These are phyloP conservation scores for Tragelaphus strepsiceros DNA, from an alignment of 2,113 vertebrate genomes.

Conservation along the genomic window DNA sequence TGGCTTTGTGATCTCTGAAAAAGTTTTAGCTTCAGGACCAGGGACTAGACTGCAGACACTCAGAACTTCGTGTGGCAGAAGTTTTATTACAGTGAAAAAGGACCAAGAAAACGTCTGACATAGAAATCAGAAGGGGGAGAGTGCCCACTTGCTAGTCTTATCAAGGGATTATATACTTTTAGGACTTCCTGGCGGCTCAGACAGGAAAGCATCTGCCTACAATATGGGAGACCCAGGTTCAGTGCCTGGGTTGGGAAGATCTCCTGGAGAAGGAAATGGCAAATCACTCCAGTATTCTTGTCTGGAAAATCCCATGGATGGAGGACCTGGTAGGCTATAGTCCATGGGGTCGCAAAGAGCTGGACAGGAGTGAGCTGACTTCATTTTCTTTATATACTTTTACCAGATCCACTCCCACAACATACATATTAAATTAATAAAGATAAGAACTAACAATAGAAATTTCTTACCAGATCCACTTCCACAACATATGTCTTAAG, in stretches of 20 bases:
- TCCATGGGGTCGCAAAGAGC: not conserved
- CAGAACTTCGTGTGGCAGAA: not conserved
- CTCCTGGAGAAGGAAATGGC: not conserved
- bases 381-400: not conserved
- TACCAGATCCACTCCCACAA: not conserved
- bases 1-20: not conserved
- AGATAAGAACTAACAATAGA: not conserved
- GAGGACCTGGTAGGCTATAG: not conserved
- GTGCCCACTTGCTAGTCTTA: not conserved
- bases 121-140: not conserved
- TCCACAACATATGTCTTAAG: not conserved
- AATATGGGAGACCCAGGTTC: rapidly evolving
- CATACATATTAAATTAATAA: not conserved
- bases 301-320: not conserved
- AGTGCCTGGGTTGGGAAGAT: not conserved
- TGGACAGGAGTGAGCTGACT: not conserved
- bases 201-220: not conserved
- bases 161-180: not conserved
- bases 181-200: not conserved
- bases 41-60: not conserved
- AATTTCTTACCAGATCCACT: not conserved
- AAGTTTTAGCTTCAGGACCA: not conserved
- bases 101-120: not conserved
- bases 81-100: not conserved
- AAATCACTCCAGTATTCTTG: not conserved